Base-by-base conservation (phyloP, 1,140 invertebrate genomes). In the Cydia pomonella region DNA sequence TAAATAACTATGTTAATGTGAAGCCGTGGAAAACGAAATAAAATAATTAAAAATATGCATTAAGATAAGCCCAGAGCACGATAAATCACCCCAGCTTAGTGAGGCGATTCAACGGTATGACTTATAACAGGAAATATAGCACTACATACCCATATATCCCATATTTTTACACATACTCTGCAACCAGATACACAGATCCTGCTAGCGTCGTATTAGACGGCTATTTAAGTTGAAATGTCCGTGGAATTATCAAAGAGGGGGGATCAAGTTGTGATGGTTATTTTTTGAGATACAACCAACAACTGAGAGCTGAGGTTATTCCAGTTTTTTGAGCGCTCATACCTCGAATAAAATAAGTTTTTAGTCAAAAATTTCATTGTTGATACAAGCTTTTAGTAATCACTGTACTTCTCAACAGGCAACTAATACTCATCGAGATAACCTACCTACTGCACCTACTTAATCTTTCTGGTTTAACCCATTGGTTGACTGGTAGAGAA, bases 101-200 rank as follows among this genome's bases (percentile, higher is more conserved):
- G 78, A 79, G 78, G 85, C 88, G 80, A 85, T 87, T 84, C 85
- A 76, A 81, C 79, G 82, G 77, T 80, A 86, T 89, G 87, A 91
- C 82, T 90, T 90, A 89, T 89, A 89, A 85, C 86, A 77, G 85
- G 81, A 89, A 90, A 89, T 87, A 91, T 84, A 87, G 33, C 63
- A 25, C 63, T 69, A 66, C 63, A 64, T 33, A 64, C 16, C 7
- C 47, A 50, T 27, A 66, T 66, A 66, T 66, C 63, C 63, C 27
- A 66, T 66, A 66, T 66, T 89, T 85, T 89, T 87, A 91, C 87
- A 84, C 72, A 77, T 82, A 87, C 89, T 79, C 78, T n/a, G n/a
- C n/a, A 75, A 76, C 75, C 80, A 74, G 77, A 77, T 77, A 74
- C 47, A 59, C 13, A 38, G 53, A 72, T 33, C 74, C 12, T 16